Evolutionary conservation across 2,113 vertebrate species (phyloP).

Genomic region (Colistium nudipinnis): DNA sequence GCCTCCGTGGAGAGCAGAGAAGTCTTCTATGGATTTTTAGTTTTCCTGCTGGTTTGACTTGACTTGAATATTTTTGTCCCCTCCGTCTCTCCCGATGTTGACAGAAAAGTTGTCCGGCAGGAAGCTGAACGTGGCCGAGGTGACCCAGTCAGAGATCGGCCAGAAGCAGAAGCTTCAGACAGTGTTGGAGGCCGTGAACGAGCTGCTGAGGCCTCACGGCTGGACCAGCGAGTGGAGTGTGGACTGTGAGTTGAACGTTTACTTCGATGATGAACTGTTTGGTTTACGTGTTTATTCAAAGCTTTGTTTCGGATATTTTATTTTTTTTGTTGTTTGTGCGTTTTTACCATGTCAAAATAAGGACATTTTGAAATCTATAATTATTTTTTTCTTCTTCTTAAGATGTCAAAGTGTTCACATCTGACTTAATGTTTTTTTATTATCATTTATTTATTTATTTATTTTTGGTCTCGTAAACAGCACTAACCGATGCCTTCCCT

Average conservation of each 20-base stretch:
- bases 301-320: too few relatives aligned
- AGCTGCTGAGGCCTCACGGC: conserved; percentile 88
- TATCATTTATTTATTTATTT: neutral
- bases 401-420: too few relatives aligned
- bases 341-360: too few relatives aligned
- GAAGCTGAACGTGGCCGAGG: conserved; percentile 95
- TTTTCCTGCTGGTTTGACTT: neutral
- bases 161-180: conserved; percentile 98
- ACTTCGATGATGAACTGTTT: neutral
- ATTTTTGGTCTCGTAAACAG: neutral
- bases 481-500: neutral
- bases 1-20: neutral
- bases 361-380: too few relatives aligned
- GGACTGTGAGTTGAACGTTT: conserved; percentile 85
- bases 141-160: conserved; percentile 94
- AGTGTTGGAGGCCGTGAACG: conserved; percentile 90
- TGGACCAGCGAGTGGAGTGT: conserved; percentile 92
- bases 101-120: conserved; percentile 89
- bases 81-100: neutral
- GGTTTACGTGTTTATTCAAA: accelerated
- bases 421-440: too few relatives aligned
- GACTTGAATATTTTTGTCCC: too few relatives aligned
- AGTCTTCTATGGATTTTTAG: neutral
- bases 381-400: too few relatives aligned
- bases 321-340: too few relatives aligned